phyloP scores from a whole-genome alignment of 2,797 vertebrate genomes.

The Centroberyx gerrardi region DNA sequence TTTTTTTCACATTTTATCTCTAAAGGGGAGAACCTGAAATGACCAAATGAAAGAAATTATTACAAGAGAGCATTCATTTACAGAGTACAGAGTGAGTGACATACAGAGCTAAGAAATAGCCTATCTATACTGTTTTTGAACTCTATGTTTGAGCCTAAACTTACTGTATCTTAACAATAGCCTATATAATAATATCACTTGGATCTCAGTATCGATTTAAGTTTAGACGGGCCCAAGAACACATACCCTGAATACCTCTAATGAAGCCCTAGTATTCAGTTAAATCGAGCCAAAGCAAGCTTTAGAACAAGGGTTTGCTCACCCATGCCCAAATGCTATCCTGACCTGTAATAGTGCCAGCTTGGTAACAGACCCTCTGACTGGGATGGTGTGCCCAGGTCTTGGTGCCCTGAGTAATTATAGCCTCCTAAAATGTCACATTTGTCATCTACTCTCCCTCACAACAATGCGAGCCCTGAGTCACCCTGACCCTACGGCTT shows the following conservation, averaged over 20 bases:
- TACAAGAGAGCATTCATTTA: too few species aligned
- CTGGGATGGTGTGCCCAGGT: conserved; percentile 35
- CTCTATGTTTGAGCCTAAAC: too few species aligned
- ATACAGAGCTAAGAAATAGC: too few species aligned
- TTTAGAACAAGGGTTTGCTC: conserved; percentile 30
- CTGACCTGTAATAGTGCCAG: conserved; percentile 35
- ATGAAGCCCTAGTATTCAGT: not conserved
- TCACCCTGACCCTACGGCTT: not conserved
- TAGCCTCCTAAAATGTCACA: conserved; percentile 41
- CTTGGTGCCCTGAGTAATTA: conserved; percentile 17
- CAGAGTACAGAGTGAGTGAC: too few species aligned
- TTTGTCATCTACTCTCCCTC: conserved; percentile 10
- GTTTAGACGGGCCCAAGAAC: not conserved
- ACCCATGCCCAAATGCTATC: conserved; percentile 14
- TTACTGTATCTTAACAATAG: not conserved
- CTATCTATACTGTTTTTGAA: too few species aligned
- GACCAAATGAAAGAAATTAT: too few species aligned
- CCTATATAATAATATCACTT: not conserved
- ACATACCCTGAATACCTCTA: not conserved
- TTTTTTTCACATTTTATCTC: not conserved
- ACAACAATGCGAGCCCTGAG: conserved; percentile 5
- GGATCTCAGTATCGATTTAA: not conserved
- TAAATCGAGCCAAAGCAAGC: conserved; percentile 37
- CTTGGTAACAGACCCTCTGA: conserved; percentile 27
- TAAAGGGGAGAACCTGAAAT: too few species aligned